Conservation (phyloP, 2,113 vertebrate species). For the Paradoxurus hermaphroditus region DNA sequence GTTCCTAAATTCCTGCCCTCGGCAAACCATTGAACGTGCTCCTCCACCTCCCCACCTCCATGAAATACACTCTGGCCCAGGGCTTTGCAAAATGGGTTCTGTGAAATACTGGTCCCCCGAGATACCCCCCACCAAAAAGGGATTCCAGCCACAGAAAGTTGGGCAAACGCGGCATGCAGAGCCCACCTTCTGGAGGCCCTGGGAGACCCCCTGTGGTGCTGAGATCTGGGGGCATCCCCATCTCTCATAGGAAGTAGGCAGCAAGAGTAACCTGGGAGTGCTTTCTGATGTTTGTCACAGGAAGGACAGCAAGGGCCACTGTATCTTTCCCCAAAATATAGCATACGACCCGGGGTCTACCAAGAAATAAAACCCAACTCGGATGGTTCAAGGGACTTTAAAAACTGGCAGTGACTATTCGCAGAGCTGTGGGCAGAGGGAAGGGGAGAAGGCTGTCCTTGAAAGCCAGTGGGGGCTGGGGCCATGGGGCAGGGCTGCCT, state of each 20-base stretch:
- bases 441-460: background rate
- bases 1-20: background rate
- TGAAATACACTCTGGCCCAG: background rate
- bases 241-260: background rate
- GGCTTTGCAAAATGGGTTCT: background rate
- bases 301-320: background rate
- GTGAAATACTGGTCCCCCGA: background rate
- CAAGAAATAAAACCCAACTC: background rate
- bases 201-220: background rate
- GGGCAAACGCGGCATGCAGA: background rate
- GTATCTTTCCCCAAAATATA: background rate
- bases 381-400: background rate
- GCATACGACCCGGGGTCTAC: background rate
- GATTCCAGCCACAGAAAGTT: background rate
- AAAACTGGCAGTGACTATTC: background rate
- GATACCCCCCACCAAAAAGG: background rate
- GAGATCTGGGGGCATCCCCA: fast-evolving
- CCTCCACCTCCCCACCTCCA: background rate
- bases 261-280: background rate
- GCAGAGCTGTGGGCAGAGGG: background rate
- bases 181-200: background rate
- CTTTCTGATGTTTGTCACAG: background rate
- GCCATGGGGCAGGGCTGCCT: background rate
- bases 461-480: background rate
- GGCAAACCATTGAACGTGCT: background rate